Evolutionary conservation across 2,113 vertebrate species (phyloP).

Genomic region (Heterotis niloticus): DNA sequence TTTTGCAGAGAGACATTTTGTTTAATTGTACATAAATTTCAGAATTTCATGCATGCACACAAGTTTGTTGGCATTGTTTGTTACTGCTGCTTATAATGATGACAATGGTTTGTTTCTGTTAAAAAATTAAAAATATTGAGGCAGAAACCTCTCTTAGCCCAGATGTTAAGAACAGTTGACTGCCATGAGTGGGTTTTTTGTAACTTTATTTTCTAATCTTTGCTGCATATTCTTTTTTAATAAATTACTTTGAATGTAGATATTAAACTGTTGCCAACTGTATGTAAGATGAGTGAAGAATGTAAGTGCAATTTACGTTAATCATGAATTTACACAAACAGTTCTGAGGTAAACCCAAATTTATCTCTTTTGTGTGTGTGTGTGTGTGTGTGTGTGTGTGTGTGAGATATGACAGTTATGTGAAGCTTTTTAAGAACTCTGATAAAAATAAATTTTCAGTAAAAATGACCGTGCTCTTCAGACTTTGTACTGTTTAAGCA

Average conservation of each 20-base stretch:
- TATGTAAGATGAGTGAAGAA: slow-evolving; percentile 37
- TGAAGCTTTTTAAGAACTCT: slow-evolving; percentile 30
- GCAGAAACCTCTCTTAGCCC: not conserved
- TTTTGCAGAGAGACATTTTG: not conserved
- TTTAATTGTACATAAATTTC: not conserved
- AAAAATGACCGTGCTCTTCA: not conserved
- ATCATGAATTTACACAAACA: slow-evolving; percentile 29
- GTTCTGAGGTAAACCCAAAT: slow-evolving; percentile 27
- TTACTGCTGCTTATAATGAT: not conserved
- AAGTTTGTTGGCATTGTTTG: not conserved
- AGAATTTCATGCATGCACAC: not conserved
- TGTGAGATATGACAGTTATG: slow-evolving; percentile 26
- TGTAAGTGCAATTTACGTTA: slow-evolving; percentile 44
- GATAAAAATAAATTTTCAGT: slow-evolving; percentile 28
- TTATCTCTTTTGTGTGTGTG: slow-evolving; percentile 27
- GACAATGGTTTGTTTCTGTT: not conserved
- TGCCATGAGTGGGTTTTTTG: slow-evolving; percentile 37
- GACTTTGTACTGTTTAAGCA: not conserved
- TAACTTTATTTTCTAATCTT: slow-evolving; percentile 24
- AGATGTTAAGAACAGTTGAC: slow-evolving; percentile 24
- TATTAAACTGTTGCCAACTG: slow-evolving; percentile 50
- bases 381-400: too few relatives aligned
- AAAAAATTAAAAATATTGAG: not conserved
- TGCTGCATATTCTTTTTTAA: slow-evolving; percentile 45
- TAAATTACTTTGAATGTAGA: slow-evolving; percentile 56